Evolutionary conservation across 1,140 invertebrate genomes (phyloP), one percentile per base, ranked within the genome.

Genomic region (Stegodyphus mimosarum): DNA sequence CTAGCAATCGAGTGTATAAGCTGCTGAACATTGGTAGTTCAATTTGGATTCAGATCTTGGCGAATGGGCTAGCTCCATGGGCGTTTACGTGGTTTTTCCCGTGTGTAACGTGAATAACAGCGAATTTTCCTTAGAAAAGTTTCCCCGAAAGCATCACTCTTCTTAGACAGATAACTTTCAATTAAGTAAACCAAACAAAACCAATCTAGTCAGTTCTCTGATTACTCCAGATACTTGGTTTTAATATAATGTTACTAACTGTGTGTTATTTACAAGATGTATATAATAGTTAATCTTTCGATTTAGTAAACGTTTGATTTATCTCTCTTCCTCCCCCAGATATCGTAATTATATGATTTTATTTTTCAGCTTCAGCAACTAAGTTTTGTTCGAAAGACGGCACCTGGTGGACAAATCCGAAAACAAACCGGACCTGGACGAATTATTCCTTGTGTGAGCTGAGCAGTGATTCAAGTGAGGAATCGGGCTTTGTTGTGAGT

Each of bases 341-440:
- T 5, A 11, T 15, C 55, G 5, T 15, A 9, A 60, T 11, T 60
- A 11, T 2, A 15, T 60, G 7, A 9, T 49, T 63, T 64, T 63
- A 11, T 7, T 6, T 89, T 86, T 84, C 93, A 93, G 91, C 89
- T 4, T 90, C 90, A 71, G 93, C 92, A 3, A 93, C 91, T 2
- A 92, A 90, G 87, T 89, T 91, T 77, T 94, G 94, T 87, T 91
- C 91, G 87, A 69, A 88, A 15, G 89, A 92, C 78, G 93, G 93
- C 4, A 89, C 91, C 11, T 94, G 94, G 94, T 93, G 90, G 84
- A 89, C 89, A 83, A 91, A 90, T 69, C 64, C 87, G 6, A 89
- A 90, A 49, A 89, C 88, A 5, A 91, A 92, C 69, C 88, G 70
- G 50, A 91, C 90, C 6, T 94, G 93, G 93, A 92, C 91, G 67